Percentiles rank a stretch among this genome's conserved stretches.
Evolutionary conservation across 2,888 invertebrate species (phyloP).

Genomic region (Epinotia nisella): DNA sequence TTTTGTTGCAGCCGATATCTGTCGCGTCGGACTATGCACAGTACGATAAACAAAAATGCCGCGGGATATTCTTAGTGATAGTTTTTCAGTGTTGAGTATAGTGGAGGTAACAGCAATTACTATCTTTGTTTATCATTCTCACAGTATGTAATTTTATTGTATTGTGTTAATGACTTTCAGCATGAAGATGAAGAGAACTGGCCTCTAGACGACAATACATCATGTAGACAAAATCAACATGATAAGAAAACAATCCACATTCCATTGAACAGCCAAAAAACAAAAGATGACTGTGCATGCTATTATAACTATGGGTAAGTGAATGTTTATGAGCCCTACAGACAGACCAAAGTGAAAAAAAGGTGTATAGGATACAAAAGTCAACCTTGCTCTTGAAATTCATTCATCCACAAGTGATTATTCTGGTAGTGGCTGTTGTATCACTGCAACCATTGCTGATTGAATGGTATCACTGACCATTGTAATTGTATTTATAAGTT

Average conservation of each 20-base stretch:
- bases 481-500: too few species aligned
- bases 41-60: constrained; percentile 80
- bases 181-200: constrained; percentile 80
- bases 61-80: constrained; percentile 88
- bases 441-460: too few species aligned
- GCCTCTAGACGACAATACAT: constrained; percentile 70
- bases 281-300: constrained; percentile 79
- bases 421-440: too few species aligned
- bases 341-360: too few species aligned
- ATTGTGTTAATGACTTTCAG: constrained; percentile 53
- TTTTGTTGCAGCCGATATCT: constrained; percentile 13
- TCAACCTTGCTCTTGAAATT: too few species aligned
- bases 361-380: too few species aligned
- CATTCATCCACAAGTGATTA: too few species aligned
- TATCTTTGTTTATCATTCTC: constrained; percentile 7
- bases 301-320: constrained; percentile 85
- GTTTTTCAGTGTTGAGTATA: constrained; percentile 86
- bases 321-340: constrained; percentile 3
- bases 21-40: constrained; percentile 19
- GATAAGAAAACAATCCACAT: constrained; percentile 64
- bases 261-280: constrained; percentile 63
- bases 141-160: constrained; percentile 22
- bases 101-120: constrained; percentile 76
- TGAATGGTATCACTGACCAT: too few species aligned
- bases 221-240: constrained; percentile 64